Base-by-base conservation (phyloP, 37 sponge, comb jelly and placozoan genomes). In the Geodia barretti region DNA sequence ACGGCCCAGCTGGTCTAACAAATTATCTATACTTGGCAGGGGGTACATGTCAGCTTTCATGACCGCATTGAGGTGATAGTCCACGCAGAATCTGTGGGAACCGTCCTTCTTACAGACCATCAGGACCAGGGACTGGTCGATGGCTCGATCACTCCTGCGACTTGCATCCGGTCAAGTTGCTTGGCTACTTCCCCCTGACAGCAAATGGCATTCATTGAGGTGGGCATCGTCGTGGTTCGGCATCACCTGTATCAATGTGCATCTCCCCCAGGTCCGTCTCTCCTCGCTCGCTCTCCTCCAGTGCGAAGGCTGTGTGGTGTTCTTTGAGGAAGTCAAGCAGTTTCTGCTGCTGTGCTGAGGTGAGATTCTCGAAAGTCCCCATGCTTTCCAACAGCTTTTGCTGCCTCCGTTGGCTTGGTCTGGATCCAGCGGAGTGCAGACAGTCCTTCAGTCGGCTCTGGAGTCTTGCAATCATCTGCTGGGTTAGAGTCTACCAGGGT, bases 301-400 rank as follows among this genome's bases (percentile, higher is more conserved):
- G 63, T 32, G 63, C 34, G 36, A 76, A 76, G 33, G 38, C 62
- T 37, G 54, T 23, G 62, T 76, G 77, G 38, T 76, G 40, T 19
- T 76, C 54, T 47, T 47, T 47, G 54, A 47, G 54, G 54, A 47
- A 47, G 54, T 47, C 54, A 17, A 47, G 54, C 11, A 47, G 54
- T 47, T 47, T 47, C 54, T 47, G 54, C 54, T 47, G 54, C 54
- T 47, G 54, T 47, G 54, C 54, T 47, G 54, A 14, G 54, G 11
- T 47, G 7, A 47, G 54, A 47, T 47, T 47, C 54, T 47, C 54
- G 14, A 47, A 47, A 47, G 54, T 47, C 14, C 54, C 54, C 7
- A 47, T 7, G 54, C 54, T 47, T 47, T 47, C 54, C 54, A 47
- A 47, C 54, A 47, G 54, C 54, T 47, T 7, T 14, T 47, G 54